These are phyloP conservation scores for Saccopteryx bilineata DNA, from an alignment of 2,113 vertebrate genomes.

Conservation along the genomic window DNA sequence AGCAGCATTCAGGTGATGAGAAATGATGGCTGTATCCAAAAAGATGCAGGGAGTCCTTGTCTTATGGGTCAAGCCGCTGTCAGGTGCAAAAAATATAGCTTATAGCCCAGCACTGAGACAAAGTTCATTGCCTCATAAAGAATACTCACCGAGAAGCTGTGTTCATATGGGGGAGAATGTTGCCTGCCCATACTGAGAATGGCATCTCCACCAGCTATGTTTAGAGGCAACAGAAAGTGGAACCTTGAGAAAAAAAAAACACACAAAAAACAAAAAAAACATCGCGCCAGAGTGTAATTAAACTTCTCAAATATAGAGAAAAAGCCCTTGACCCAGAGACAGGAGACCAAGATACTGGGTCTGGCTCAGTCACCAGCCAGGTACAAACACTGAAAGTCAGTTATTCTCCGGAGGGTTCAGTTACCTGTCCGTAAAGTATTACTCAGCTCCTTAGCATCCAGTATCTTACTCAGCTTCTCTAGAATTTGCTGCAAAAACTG, in stretches of 20 bases:
- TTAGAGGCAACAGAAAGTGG: background rate
- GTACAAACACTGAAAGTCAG: background rate
- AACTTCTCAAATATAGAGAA: background rate
- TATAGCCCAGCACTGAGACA: background rate
- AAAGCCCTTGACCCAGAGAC: background rate
- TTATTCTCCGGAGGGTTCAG: background rate
- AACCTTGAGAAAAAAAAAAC: background rate
- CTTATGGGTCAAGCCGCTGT: background rate
- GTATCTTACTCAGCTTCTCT: background rate
- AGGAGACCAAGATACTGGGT: background rate
- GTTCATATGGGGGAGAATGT: background rate
- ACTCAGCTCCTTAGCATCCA: background rate
- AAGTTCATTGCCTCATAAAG: background rate
- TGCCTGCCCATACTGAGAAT: background rate
- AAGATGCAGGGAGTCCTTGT: background rate
- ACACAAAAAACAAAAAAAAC: background rate
- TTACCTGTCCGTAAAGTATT: background rate
- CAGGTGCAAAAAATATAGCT: background rate
- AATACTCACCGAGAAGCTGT: background rate
- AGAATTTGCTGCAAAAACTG: conserved; percentile 68
- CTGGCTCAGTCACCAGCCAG: background rate
- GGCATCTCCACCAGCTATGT: background rate
- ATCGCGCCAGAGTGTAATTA: background rate
- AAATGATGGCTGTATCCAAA: background rate
- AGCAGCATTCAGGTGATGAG: background rate